phyloP scores from a whole-genome alignment of 2,888 invertebrate genomes.

The Eupelmus urozonus region DNA sequence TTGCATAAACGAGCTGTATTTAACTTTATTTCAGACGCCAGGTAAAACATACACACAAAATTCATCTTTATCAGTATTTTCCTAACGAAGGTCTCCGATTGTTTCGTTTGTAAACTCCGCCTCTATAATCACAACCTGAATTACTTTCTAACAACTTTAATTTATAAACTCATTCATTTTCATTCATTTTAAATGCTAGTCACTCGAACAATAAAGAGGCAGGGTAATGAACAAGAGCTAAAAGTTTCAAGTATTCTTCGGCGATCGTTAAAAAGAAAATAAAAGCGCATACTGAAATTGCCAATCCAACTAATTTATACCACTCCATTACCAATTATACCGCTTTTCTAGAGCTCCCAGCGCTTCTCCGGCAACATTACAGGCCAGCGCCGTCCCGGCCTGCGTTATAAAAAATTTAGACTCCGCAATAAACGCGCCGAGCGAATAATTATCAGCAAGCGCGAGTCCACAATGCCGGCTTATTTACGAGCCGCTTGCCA shows the following conservation, averaged over 20 bases:
- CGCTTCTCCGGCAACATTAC: background rate
- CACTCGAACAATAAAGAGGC: background rate
- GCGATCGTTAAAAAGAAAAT: constrained; percentile 1
- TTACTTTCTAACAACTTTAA: background rate
- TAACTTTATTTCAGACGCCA: too few relatives aligned
- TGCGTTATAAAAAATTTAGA: constrained; percentile 3
- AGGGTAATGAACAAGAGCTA: background rate
- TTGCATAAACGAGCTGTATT: too few relatives aligned
- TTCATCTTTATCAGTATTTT: too few relatives aligned
- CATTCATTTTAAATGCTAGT: background rate
- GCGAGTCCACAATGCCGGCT: background rate
- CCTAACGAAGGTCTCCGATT: too few relatives aligned
- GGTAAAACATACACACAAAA: too few relatives aligned
- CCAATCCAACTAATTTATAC: constrained; percentile 29
- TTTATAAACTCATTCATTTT: too few relatives aligned
- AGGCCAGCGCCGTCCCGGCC: too few relatives aligned
- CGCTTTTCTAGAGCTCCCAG: background rate
- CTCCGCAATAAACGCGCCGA: background rate
- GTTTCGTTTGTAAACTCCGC: too few relatives aligned
- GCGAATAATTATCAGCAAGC: constrained; percentile 1
- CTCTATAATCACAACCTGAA: too few relatives aligned
- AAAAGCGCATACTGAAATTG: constrained; percentile 2
- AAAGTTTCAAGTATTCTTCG: background rate
- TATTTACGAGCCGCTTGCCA: too few relatives aligned
- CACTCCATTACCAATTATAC: constrained; percentile 16